phyloP scores from a whole-genome alignment of 2,888 invertebrate species.

The Bellardia pandia region DNA sequence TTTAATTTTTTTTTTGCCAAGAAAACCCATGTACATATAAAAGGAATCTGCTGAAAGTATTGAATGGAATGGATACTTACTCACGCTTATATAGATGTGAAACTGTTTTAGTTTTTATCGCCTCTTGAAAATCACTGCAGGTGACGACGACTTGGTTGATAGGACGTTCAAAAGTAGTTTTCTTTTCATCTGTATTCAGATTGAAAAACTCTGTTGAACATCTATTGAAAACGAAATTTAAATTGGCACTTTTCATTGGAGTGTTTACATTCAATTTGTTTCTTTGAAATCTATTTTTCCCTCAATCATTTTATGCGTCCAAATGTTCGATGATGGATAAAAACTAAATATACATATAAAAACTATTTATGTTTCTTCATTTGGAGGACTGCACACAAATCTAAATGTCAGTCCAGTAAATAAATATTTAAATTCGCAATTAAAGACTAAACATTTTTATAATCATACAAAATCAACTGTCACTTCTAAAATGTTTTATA shows the following conservation, averaged over 20 bases:
- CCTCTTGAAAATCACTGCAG: constrained; percentile 19
- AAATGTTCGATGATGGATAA: neutral
- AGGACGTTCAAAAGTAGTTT: neutral
- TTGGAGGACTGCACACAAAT: too few species aligned
- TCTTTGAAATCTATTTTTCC: neutral
- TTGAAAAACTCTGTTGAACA: neutral
- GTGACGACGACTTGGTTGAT: constrained; percentile 21
- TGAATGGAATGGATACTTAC: neutral
- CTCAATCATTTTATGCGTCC: neutral
- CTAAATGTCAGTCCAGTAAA: too few species aligned
- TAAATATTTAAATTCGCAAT: too few species aligned
- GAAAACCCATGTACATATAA: neutral
- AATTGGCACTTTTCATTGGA: constrained; percentile 22
- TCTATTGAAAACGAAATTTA: neutral
- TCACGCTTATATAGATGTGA: constrained; percentile 7
- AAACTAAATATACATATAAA: constrained; percentile 10
- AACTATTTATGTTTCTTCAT: too few species aligned
- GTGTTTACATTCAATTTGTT: constrained; percentile 43
- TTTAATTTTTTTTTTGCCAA: neutral
- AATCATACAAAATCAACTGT: too few species aligned
- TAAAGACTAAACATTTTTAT: too few species aligned
- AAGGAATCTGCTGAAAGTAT: neutral
- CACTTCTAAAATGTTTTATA: too few species aligned
- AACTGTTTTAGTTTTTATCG: constrained; percentile 11
- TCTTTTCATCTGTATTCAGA: neutral